Percentiles rank a stretch among this genome's conserved stretches.
Conservation (phyloP, 23 tunicate genomes). For the Trididemnum nubilum region DNA sequence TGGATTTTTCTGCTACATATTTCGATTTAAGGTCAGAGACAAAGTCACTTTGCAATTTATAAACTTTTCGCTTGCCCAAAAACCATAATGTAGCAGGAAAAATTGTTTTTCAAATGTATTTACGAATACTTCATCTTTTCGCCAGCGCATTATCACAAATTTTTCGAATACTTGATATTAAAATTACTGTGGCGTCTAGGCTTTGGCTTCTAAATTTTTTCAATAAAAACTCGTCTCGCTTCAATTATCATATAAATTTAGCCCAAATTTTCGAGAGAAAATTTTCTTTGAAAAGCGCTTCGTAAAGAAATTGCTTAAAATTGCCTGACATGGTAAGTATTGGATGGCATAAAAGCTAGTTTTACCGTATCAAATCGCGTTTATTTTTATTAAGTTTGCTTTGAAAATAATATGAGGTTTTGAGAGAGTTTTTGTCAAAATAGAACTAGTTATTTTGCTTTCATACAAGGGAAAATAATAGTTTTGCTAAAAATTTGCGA, state of each 20-base stretch:
- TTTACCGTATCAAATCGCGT: constrained; percentile 15
- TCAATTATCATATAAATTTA: constrained; percentile 2
- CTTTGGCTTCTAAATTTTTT: neutral
- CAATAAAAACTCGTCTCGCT: neutral
- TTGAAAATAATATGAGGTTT: neutral
- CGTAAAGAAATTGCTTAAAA: neutral
- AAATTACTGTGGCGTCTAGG: neutral
- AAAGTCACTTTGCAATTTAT: no score
- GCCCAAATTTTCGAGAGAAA: neutral
- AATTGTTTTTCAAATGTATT: no score
- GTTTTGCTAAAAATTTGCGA: no score
- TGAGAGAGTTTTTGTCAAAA: no score
- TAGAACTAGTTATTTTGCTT: no score
- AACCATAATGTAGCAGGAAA: no score
- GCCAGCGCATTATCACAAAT: neutral
- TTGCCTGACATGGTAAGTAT: neutral
- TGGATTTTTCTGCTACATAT: no score
- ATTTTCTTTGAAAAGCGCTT: neutral
- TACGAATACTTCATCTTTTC: no score
- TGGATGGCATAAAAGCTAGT: neutral
- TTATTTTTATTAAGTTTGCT: neutral
- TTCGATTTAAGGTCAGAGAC: no score
- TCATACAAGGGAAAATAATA: no score
- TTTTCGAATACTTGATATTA: neutral
- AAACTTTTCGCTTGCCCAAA: no score